These are phyloP conservation scores for Morpho helenor DNA, from an alignment of 2,888 invertebrate species.

Conservation along the genomic window DNA sequence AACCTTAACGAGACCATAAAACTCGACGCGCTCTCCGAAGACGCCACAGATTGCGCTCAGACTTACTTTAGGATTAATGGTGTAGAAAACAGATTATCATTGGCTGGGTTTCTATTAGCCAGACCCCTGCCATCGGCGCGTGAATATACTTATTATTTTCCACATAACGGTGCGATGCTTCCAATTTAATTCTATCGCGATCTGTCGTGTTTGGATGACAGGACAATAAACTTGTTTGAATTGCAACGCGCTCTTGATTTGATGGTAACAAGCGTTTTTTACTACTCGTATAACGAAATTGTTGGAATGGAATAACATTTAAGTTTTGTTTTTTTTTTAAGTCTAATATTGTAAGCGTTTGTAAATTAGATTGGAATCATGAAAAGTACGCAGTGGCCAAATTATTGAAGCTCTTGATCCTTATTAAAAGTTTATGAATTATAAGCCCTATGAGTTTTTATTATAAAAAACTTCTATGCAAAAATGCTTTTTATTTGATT, in stretches of 20 bases:
- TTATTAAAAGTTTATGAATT: too few relatives aligned
- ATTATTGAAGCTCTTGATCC: too few relatives aligned
- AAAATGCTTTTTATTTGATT: too few relatives aligned
- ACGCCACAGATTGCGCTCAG: constrained; percentile 76
- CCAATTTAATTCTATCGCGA: constrained; percentile 78
- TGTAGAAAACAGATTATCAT: constrained; percentile 81
- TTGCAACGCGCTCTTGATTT: constrained; percentile 28
- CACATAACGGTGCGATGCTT: constrained; percentile 72
- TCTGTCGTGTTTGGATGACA: constrained; percentile 75
- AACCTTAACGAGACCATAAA: constrained; percentile 78
- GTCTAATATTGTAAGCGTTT: too few relatives aligned
- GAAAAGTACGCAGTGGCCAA: too few relatives aligned
- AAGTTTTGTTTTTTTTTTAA: not conserved
- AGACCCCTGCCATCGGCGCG: constrained; percentile 77
- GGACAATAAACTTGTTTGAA: constrained; percentile 71
- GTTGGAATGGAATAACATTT: constrained; percentile 1
- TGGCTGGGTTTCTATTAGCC: constrained; percentile 76
- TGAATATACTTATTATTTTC: constrained; percentile 78
- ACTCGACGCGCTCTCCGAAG: constrained; percentile 71
- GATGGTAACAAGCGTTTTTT: constrained; percentile 4
- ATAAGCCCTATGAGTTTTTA: too few relatives aligned
- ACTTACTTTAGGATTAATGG: constrained; percentile 80
- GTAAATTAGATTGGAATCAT: too few relatives aligned
- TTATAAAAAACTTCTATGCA: too few relatives aligned
- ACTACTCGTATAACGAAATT: not conserved